These are phyloP conservation scores for Spicauda simplicius DNA, from an alignment of 2,888 invertebrate genomes.

Conservation along the genomic window DNA sequence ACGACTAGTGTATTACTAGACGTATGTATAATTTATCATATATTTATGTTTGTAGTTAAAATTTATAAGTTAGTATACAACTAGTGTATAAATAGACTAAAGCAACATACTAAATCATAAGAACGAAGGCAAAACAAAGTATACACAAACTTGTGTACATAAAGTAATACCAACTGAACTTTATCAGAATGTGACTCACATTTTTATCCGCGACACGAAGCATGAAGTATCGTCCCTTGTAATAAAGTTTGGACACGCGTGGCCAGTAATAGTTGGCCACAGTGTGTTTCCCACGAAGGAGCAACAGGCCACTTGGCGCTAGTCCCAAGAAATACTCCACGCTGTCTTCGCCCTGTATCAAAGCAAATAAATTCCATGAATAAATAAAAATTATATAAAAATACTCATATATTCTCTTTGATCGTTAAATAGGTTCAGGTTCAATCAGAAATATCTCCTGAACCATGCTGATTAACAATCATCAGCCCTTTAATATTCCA, in stretches of 20 bases:
- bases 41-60: too few relatives aligned
- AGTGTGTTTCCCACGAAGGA: slow-evolving; percentile 97
- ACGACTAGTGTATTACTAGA: too few relatives aligned
- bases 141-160: not conserved
- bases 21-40: too few relatives aligned
- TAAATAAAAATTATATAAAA: not conserved
- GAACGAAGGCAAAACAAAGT: too few relatives aligned
- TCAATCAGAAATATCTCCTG: too few relatives aligned
- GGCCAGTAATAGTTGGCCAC: slow-evolving; percentile 99
- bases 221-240: slow-evolving; percentile 98
- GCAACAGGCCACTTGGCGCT: slow-evolving; percentile 97
- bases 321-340: slow-evolving; percentile 98
- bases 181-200: slow-evolving; percentile 85
- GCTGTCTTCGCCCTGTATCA: slow-evolving; percentile 95
- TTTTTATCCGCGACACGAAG: slow-evolving; percentile 97
- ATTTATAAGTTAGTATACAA: too few relatives aligned
- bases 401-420: too few relatives aligned
- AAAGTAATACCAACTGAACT: not conserved
- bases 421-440: too few relatives aligned
- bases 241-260: slow-evolving; percentile 97
- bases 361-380: slow-evolving; percentile 3
- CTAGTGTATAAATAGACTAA: too few relatives aligned
- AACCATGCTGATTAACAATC: too few relatives aligned
- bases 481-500: too few relatives aligned
- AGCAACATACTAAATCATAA: too few relatives aligned